Evolutionary conservation across 2,797 vertebrate genomes (phyloP).

Genomic region (Premnoplex brunnescens): DNA sequence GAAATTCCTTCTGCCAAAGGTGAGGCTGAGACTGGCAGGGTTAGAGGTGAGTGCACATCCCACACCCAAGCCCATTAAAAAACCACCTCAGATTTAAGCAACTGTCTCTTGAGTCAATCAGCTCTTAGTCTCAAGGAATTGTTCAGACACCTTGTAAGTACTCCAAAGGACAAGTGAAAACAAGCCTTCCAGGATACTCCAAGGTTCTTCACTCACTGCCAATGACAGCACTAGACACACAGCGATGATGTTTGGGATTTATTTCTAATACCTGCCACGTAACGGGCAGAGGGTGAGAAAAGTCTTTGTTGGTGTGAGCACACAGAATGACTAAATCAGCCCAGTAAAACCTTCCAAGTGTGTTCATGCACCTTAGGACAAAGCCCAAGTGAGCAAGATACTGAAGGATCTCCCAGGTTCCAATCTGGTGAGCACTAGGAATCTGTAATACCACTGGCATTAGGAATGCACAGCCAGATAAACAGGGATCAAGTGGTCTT

Average conservation of each 20-base stretch:
- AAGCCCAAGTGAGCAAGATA: background rate
- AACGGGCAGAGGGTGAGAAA: background rate
- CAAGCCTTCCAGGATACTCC: background rate
- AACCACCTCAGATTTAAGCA: background rate
- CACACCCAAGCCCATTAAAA: background rate
- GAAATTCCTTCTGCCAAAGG: background rate
- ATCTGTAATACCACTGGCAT: background rate
- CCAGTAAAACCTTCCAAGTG: background rate
- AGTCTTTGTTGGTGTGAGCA: background rate
- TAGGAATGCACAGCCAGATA: background rate
- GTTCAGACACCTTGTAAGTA: constrained; percentile 15
- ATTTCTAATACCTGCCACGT: background rate
- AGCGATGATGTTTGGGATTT: background rate
- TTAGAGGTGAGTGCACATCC: background rate
- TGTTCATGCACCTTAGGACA: background rate
- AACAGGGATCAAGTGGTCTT: background rate
- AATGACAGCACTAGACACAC: background rate
- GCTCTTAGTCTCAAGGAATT: background rate
- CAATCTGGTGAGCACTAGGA: background rate
- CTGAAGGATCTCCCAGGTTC: background rate
- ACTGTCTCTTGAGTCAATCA: background rate
- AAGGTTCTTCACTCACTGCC: background rate
- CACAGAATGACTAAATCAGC: background rate
- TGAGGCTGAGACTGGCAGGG: background rate
- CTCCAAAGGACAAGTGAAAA: background rate